These are phyloP conservation scores for Epinephelus coioides DNA, from an alignment of 2,797 vertebrate genomes.

Conservation along the genomic window DNA sequence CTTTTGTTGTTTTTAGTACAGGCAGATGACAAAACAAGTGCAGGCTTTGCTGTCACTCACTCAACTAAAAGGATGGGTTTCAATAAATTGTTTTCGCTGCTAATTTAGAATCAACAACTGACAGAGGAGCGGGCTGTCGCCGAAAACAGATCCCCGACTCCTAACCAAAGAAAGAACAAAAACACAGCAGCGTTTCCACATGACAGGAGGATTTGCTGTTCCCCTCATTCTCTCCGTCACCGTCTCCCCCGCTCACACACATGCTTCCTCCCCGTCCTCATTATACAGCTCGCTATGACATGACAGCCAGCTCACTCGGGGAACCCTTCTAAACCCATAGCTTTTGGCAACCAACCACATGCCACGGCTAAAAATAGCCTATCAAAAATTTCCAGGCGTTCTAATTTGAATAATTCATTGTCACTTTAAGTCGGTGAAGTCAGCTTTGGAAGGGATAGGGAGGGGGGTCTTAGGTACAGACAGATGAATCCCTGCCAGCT, in stretches of 20 bases:
- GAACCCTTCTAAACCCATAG: constrained; percentile 72
- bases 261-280: constrained; percentile 50
- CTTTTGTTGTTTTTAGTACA: constrained; percentile 6
- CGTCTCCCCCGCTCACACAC: constrained; percentile 35
- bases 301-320: constrained; percentile 74
- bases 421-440: constrained; percentile 61
- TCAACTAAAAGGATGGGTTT: constrained; percentile 47
- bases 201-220: constrained; percentile 56
- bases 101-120: constrained; percentile 44
- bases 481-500: constrained; percentile 42
- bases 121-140: constrained; percentile 13
- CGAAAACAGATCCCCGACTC: constrained; percentile 17
- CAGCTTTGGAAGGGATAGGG: constrained; percentile 8
- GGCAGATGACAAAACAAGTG: constrained; percentile 50
- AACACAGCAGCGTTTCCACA: constrained; percentile 44
- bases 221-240: constrained; percentile 35
- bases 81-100: constrained; percentile 13
- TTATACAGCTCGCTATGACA: constrained; percentile 66
- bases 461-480: constrained; percentile 16
- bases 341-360: constrained; percentile 74
- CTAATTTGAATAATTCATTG: constrained; percentile 78
- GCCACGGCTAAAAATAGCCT: constrained; percentile 74
- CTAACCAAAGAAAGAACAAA: constrained; percentile 41
- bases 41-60: constrained; percentile 34
- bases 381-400: constrained; percentile 71